Base-by-base conservation (phyloP, 2,113 vertebrate genomes). In the Probosciger aterrimus region DNA sequence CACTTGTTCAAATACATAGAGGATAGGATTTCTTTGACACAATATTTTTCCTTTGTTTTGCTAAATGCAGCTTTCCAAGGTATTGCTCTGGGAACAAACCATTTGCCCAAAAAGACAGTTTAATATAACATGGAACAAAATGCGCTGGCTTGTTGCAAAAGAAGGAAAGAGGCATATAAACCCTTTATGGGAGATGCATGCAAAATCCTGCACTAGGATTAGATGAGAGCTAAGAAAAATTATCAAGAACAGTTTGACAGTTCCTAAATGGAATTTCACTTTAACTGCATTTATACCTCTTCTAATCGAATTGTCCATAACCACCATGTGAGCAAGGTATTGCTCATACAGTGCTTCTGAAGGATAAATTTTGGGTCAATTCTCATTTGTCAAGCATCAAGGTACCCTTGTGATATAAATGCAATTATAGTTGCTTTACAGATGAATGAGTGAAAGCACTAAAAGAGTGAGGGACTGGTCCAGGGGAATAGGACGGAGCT, bases 361-460 rank as follows among this genome's bases (percentile, higher is more conserved):
- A 92, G 93, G 76, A 93, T 93, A 85, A 94, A 86, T 95, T 95
- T 95, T 92, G 92, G 95, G 94, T 96, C 90, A 92, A 95, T 96
- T 96, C 92, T 96, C 88, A 90, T 96, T 97, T 96, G 90, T 95
- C 95, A 95, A 80, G 96, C 94, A 97, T 79, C 94, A 95, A 86
- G 86, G 91, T 91, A 94, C 90, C 88, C 83, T 82, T 96, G 96
- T 73, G 95, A 96, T 96, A 92, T 89, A 96, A 97, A 97, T 9
- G 50, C 94, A 96, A 96, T 96, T 95, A 95, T 46, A 84, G 86
- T 47, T 0, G 4, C 91, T 96, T 94, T 96, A 94, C 92, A 96
- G 96, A 94, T 92, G 95, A 92, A 57, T 91, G 95, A 94, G 63
- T 95, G 93, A 94, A 96, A 83, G 92, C 90, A 91, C 76, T 95